Evolutionary conservation across 2,797 vertebrate species (phyloP).

Genomic region (Chelidonichthys spinosus): DNA sequence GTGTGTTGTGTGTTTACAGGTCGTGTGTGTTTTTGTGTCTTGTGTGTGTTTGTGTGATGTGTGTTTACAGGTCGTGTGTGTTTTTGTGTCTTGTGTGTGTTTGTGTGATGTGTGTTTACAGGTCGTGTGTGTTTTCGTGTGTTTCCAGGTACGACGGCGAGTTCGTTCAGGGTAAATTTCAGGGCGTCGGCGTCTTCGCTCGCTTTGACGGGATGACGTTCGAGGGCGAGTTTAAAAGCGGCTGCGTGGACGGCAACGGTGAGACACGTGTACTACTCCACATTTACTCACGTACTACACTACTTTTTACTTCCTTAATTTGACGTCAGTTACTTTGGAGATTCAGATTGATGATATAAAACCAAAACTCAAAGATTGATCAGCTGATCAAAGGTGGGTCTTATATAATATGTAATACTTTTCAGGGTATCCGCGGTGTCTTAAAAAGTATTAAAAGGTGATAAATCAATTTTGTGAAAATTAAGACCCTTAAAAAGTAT

Average conservation of each 20-base stretch:
- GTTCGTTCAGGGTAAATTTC: constrained; percentile 97
- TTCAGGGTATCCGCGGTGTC: too few relatives aligned
- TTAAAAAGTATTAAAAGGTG: too few relatives aligned
- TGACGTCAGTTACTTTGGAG: background rate
- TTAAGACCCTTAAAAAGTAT: too few relatives aligned
- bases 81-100: background rate
- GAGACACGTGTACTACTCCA: constrained; percentile 7
- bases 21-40: too few relatives aligned
- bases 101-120: background rate
- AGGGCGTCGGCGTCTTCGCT: constrained; percentile 91
- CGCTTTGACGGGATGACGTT: constrained; percentile 95
- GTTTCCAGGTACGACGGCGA: constrained; percentile 93
- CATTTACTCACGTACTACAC: too few relatives aligned
- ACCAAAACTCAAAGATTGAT: background rate
- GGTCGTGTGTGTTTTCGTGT: background rate
- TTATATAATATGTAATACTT: too few relatives aligned
- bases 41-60: too few relatives aligned
- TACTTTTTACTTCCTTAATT: background rate
- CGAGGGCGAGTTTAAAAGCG: constrained; percentile 96
- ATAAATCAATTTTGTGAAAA: too few relatives aligned
- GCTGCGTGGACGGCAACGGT: constrained; percentile 94
- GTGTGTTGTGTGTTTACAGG: too few relatives aligned
- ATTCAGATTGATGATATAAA: background rate
- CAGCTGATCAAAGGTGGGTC: too few relatives aligned
- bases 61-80: background rate